Conservation (phyloP, 2,888 invertebrate species). For the Torymus auratus region DNA sequence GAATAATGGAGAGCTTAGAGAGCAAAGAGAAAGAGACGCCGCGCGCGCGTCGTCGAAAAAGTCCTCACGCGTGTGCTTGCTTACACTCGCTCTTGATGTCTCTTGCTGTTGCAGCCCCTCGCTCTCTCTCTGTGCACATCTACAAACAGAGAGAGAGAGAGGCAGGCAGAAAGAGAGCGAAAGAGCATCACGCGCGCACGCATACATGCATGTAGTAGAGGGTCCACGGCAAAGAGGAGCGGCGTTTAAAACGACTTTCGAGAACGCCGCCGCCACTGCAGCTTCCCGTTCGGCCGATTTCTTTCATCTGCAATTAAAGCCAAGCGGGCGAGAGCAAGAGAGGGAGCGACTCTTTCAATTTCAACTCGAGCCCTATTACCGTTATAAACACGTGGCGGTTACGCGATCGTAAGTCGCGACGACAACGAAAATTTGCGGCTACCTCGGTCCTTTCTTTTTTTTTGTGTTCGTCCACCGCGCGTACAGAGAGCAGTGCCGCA, state of each 20-base stretch:
- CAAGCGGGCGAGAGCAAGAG: constrained; percentile 29
- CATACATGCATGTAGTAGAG: too few species aligned
- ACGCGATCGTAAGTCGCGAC: constrained; percentile 48
- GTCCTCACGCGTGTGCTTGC: constrained; percentile 32
- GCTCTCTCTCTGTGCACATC: constrained; percentile 35
- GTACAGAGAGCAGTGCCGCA: neutral
- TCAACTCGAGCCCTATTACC: constrained; percentile 51
- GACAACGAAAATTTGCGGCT: constrained; percentile 58
- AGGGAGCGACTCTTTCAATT: constrained; percentile 53
- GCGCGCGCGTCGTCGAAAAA: constrained; percentile 28
- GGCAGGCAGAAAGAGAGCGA: neutral
- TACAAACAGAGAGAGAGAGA: constrained; percentile 31
- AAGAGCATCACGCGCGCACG: neutral
- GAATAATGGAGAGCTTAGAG: constrained; percentile 50
- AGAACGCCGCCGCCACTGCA: constrained; percentile 49
- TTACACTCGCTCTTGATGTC: constrained; percentile 38
- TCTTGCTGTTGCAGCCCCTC: constrained; percentile 40
- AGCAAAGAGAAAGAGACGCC: neutral
- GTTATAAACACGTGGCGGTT: constrained; percentile 56
- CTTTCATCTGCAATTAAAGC: constrained; percentile 60
- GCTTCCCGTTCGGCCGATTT: constrained; percentile 57
- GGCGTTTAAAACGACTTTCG: constrained; percentile 58
- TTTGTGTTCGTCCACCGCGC: neutral
- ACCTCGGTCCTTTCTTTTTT: constrained; percentile 34
- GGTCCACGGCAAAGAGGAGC: constrained; percentile 28